Percentiles rank a stretch among this genome's conserved stretches.
phyloP scores from a whole-genome alignment of 2,113 vertebrate genomes.

The Petroica traversi region DNA sequence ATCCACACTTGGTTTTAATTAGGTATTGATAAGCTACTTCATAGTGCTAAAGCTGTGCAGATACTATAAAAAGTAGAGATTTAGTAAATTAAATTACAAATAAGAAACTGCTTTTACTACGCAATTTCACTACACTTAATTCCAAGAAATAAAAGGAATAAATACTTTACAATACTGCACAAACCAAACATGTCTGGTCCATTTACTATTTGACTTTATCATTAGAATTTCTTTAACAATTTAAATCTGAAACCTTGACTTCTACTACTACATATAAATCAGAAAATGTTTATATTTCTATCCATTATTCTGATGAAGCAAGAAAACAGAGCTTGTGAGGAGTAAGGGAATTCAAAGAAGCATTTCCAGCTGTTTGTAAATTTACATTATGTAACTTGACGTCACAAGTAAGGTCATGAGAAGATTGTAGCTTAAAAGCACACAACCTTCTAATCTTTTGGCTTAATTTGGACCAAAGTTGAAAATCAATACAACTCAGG shows the following conservation, averaged over 20 bases:
- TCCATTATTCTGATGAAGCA: not conserved
- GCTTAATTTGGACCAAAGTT: not conserved
- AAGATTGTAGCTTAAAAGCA: constrained; percentile 11
- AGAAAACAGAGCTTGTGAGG: not conserved
- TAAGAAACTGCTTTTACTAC: not conserved
- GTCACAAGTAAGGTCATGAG: not conserved
- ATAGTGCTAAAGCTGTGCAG: not conserved
- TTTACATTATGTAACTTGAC: not conserved
- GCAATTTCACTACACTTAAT: not conserved
- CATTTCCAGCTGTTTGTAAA: not conserved
- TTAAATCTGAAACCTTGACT: not conserved
- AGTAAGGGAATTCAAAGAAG: not conserved
- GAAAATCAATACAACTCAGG: not conserved
- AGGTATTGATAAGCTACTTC: not conserved
- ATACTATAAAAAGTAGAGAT: not conserved
- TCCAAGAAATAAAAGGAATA: not conserved
- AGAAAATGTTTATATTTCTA: not conserved
- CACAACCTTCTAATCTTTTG: not conserved
- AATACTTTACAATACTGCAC: not conserved
- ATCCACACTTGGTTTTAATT: not conserved
- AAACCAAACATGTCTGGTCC: not conserved
- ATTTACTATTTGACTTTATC: not conserved
- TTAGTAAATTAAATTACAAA: not conserved
- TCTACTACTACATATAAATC: not conserved
- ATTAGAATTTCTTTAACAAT: not conserved